phyloP scores from a whole-genome alignment of 1,140 invertebrate genomes.

The Drosophila rufa region DNA sequence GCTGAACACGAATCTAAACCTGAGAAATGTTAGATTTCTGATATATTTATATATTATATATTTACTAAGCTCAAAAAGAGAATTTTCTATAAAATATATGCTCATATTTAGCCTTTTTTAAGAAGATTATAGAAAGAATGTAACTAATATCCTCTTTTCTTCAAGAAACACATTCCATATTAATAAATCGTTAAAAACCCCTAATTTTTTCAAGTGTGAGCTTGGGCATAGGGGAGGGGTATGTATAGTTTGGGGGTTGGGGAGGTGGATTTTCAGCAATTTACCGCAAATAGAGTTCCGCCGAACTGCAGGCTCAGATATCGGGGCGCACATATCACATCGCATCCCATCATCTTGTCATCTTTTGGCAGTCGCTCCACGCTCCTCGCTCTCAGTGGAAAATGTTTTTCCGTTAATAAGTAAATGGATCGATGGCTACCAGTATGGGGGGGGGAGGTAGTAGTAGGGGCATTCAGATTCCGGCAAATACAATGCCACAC shows the following conservation, averaged over 20 bases:
- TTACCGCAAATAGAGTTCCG: constrained; percentile 48
- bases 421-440: constrained; percentile 50
- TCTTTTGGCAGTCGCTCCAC: constrained; percentile 37
- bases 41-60: no score
- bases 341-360: constrained; percentile 46
- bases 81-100: no score
- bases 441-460: not conserved
- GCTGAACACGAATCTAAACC: not conserved
- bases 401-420: constrained; percentile 50
- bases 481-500: constrained; percentile 68
- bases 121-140: no score
- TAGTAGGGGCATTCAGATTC: not conserved
- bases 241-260: not conserved
- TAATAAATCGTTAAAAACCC: no score
- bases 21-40: no score
- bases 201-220: not conserved
- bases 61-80: no score
- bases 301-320: constrained; percentile 44
- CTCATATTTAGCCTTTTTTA: no score
- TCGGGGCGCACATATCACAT: constrained; percentile 19
- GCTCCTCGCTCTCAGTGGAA: constrained; percentile 13
- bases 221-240: not conserved
- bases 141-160: not conserved
- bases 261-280: constrained; percentile 8
- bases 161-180: no score